phyloP scores from a whole-genome alignment of 2,888 invertebrate genomes.

The Drosophila histrio region DNA sequence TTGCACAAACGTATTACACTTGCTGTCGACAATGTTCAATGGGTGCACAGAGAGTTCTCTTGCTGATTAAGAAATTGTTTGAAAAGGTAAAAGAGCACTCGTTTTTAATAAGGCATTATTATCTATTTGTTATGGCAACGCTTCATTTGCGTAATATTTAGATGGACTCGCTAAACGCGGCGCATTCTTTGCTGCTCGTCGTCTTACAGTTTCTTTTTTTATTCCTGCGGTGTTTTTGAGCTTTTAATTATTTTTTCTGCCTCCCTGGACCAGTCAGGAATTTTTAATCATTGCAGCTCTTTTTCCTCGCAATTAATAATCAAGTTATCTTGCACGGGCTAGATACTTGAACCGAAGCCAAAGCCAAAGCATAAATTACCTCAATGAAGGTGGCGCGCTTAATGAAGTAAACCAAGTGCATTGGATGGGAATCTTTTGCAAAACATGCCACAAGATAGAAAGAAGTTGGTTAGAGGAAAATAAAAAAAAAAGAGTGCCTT shows the following conservation, averaged over 20 bases:
- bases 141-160: not conserved
- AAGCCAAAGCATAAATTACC: slow-evolving; percentile 1
- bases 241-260: not conserved
- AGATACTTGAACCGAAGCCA: not conserved
- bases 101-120: not conserved
- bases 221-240: not conserved
- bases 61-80: not conserved
- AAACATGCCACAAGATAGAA: not conserved
- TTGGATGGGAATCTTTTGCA: not conserved
- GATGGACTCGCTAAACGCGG: not conserved
- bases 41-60: not conserved
- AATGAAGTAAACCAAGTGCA: slow-evolving; percentile 3
- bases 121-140: not conserved
- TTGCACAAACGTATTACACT: no score
- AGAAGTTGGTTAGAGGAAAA: no score
- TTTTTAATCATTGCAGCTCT: slow-evolving; percentile 1
- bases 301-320: not conserved
- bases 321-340: not conserved
- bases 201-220: not conserved
- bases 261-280: not conserved
- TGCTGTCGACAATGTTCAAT: not conserved
- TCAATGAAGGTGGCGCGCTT: not conserved
- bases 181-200: no score
- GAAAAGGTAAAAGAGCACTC: not conserved
- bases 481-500: no score